A percentile compares a stretch with the other conserved stretches of the same genome.
These are phyloP conservation scores for Coracias cyanogaster DNA, from an alignment of 2,797 vertebrate species.

Conservation along the genomic window DNA sequence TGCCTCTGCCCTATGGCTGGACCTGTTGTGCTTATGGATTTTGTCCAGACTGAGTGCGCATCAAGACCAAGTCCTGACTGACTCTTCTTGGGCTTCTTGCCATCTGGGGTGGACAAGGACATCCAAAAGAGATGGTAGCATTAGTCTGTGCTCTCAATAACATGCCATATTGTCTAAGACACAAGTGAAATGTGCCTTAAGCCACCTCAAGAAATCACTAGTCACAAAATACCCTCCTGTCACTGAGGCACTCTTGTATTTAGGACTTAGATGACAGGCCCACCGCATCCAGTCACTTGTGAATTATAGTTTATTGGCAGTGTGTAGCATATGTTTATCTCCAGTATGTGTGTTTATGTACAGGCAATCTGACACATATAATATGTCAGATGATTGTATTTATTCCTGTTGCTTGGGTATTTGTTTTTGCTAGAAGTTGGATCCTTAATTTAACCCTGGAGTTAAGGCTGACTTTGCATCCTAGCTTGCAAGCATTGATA, in stretches of 20 bases:
- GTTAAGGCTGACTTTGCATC: background rate
- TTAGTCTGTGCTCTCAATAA: background rate
- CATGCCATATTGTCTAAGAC: fast-evolving
- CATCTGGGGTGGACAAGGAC: background rate
- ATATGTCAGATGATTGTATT: background rate
- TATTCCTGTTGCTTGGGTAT: background rate
- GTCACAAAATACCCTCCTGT: background rate
- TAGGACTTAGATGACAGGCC: background rate
- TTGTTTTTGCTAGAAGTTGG: background rate
- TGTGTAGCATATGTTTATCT: background rate
- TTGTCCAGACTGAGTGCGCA: background rate
- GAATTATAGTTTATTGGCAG: background rate
- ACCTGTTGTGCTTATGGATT: background rate
- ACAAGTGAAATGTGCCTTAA: background rate
- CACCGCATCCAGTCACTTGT: fast-evolving
- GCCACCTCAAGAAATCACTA: background rate
- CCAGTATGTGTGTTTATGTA: fast-evolving
- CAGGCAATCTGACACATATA: background rate
- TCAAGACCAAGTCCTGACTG: background rate
- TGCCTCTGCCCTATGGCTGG: background rate
- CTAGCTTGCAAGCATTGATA: background rate
- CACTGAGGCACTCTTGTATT: background rate
- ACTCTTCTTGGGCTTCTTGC: background rate
- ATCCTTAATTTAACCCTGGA: background rate
- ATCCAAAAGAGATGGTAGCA: background rate